Base-by-base conservation (phyloP, 2,888 invertebrate genomes). In the Drosophila subquinaria region DNA sequence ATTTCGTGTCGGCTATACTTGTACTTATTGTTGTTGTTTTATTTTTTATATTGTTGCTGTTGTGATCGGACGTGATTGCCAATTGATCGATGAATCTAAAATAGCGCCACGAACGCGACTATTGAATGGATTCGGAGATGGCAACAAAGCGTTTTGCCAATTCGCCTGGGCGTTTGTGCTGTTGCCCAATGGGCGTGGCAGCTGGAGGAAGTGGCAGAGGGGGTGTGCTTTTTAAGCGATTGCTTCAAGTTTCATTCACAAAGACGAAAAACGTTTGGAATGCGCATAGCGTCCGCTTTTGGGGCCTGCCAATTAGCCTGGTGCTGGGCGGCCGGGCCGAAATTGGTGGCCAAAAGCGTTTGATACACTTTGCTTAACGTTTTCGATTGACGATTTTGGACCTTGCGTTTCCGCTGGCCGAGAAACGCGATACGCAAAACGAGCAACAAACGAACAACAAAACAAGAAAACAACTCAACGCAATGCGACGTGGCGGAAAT, bases 41-140 rank as follows among this genome's bases (percentile, higher is more conserved):
- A 0, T 27, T 27, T 27, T 2, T 8, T 30, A 5, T 5, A 17
- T 17, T 60, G 40, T 17, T 55, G 13, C 3, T 51, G 53, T 11
- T 42, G 50, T 53, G 9, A 35, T 59, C 65, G 33, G 15, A 83
- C 85, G 81, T 80, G 79, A 85, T 66, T 64, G 76, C 61, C 84
- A 76, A 80, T 88, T 69, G 89, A 83, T 86, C 79, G 73, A 73
- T 89, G 71, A 67, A 89, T 84, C 69, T 68, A 82, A 88, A 82
- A 88, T 71, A 76, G 76, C 81, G 76, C 81, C 72, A 57, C 77
- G 67, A 67, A 57, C 43, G 47, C 60, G 72, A 51, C 48, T 60
- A 48, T 52, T 59, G 55, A 69, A 62, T 68, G 64, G 51, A 79
- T 74, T 69, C 61, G 50, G 47, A 64, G 60, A 57, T 79, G 64